Base-by-base conservation (phyloP, 1,140 invertebrate genomes). In the Aricia agestis region DNA sequence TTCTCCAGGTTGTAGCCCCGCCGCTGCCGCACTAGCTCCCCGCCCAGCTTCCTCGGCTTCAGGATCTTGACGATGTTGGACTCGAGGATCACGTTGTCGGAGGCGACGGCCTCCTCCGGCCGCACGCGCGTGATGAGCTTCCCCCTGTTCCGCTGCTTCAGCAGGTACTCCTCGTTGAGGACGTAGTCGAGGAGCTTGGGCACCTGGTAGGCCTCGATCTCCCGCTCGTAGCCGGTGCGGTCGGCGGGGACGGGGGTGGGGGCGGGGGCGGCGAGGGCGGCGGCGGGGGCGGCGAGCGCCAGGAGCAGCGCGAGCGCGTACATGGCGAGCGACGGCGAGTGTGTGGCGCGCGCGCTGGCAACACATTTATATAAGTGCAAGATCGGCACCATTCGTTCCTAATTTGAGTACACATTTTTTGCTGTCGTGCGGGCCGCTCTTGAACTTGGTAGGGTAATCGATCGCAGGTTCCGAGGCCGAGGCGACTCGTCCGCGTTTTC, bases 1-100 rank as follows among this genome's bases (percentile, higher is more conserved):
- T 92, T 87, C 77, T 92, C 90, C 66, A 92, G 76, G 78, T 92
- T 92, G 77, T 92, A 92, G n/a, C 92, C 92, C 10, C 92, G 84
- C n/a, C 86, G 80, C 66, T 83, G 82, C 72, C 92, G 78, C 68
- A 90, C 84, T 18, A 88, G 78, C 67, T 82, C 81, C 41, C 72
- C 79, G 18, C 81, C 81, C 36, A 75, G 75, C 73, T 81, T 85
- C 67, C 82, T 84, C 6, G 90, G 86, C 70, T 81, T 82, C 42
- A 90, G 73, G 41, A 92, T 84, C 66, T 79, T 86, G 72, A 92
- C 82, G 6, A 90, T 78, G 66, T 92, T 91, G 1, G 90, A 92
- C 77, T 92, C 82, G 67, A 92, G 76, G 59, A 92, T 89, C 41
- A 92, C 84, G 79, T 92, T 92, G 69, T 92, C 92, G 18, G 82